Evolutionary conservation across 2,113 vertebrate genomes (phyloP), one percentile per base, ranked within the genome.

Genomic region (Gadus macrocephalus): DNA sequence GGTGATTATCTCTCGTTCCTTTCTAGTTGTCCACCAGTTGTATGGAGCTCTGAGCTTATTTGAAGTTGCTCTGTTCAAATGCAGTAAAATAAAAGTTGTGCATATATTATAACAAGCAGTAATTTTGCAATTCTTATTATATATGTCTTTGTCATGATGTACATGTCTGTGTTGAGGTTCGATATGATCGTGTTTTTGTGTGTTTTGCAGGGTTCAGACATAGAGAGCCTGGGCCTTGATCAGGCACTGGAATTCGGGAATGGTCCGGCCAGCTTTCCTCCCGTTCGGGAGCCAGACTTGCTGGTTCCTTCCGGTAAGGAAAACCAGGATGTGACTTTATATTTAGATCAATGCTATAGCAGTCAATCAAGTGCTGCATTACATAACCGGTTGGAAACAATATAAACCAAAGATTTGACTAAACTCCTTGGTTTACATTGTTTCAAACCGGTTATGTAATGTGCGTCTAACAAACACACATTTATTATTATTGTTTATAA

Each of bases 151-250:
- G 5, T 2, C 42, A 49, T 49, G 1, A 49, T 49, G 8, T 8
- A 49, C 42, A 49, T 49, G 42, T 49, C 7, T 58, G 15, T 58
- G 55, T n/a, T 58, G 15, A 58, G 15, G 16, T 58, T 16, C 55
- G n/a, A 17, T 58, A 7, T 1, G 66, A 7, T 65, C 73, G 27
- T 25, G 9, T 62, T 65, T n/a, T 77, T 78, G 59, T 75, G 27
- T 25, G 9, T 62, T 65, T n/a, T 77, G 79, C 59, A 60, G 97
- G 96, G 96, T 66, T 99, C 96, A 53, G 95, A 98, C 76, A 89
- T 94, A 25, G 97, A 98, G 89, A 90, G 92, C 0, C 79, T 95
- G 75, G 92, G 85, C 53, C 85, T 87, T 4, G 95, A 96, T 73
- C 89, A 78, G 55, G 83, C 83, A 4, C 88, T 71, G 62, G 81